Percentiles rank a stretch among this genome's conserved stretches.
These are phyloP conservation scores for Drosophila subsilvestris DNA, from an alignment of 2,888 invertebrate genomes.

Conservation along the genomic window DNA sequence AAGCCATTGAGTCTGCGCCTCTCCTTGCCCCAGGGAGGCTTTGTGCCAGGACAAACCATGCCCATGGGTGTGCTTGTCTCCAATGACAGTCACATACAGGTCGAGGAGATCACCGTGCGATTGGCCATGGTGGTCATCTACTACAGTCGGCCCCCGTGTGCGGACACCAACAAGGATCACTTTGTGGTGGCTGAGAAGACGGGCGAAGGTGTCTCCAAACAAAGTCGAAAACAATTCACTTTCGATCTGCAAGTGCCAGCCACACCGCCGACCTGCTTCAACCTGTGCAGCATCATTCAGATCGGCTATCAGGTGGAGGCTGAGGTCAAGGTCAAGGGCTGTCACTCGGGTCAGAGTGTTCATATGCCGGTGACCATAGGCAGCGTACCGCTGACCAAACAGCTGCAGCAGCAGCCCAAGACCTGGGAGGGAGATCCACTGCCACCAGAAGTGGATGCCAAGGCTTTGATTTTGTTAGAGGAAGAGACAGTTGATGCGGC, in stretches of 20 bases:
- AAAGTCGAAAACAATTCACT: slow-evolving; percentile 68
- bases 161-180: slow-evolving; percentile 61
- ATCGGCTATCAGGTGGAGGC: slow-evolving; percentile 80
- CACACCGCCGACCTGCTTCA: slow-evolving; percentile 81
- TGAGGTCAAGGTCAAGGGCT: slow-evolving; percentile 70
- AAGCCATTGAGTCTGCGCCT: slow-evolving; percentile 72
- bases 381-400: slow-evolving; percentile 72
- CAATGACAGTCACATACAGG: slow-evolving; percentile 86
- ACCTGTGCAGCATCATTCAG: slow-evolving; percentile 78
- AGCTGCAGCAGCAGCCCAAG: slow-evolving; percentile 43
- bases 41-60: slow-evolving; percentile 81
- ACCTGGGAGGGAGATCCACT: slow-evolving; percentile 33
- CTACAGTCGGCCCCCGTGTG: slow-evolving; percentile 60
- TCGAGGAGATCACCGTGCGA: slow-evolving; percentile 77
- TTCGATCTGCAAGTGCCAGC: slow-evolving; percentile 77
- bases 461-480: slow-evolving; percentile 53
- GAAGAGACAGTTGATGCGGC: slow-evolving; percentile 1
- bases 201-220: slow-evolving; percentile 61
- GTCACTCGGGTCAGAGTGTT: slow-evolving; percentile 67
- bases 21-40: slow-evolving; percentile 79
- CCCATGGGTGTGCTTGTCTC: slow-evolving; percentile 84
- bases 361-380: slow-evolving; percentile 82
- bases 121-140: slow-evolving; percentile 75
- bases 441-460: slow-evolving; percentile 57
- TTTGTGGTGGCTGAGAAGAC: slow-evolving; percentile 67